Percentiles rank a stretch among this genome's conserved stretches.
Conservation (phyloP, 2,797 vertebrate genomes). For the Falco concolor region DNA sequence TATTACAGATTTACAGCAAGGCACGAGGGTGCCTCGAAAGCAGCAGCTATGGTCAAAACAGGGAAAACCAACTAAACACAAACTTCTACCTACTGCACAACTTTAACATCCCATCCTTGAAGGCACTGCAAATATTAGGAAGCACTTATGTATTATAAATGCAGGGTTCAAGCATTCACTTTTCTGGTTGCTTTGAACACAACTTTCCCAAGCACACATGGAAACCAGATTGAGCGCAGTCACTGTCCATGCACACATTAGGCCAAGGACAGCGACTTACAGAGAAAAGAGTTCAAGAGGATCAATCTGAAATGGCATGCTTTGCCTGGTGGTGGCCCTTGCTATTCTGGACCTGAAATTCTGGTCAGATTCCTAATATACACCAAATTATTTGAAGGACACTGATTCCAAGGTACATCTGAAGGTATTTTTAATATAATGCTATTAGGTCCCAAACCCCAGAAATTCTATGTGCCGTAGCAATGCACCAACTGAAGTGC, state of each 20-base stretch:
- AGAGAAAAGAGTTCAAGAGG: too few species aligned
- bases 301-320: background rate
- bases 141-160: background rate
- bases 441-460: background rate
- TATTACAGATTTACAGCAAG: background rate
- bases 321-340: background rate
- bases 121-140: background rate
- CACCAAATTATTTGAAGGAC: background rate
- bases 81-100: background rate
- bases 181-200: background rate
- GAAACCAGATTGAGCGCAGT: fast-evolving
- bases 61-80: background rate
- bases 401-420: background rate
- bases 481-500: background rate
- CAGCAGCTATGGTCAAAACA: background rate
- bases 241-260: too few species aligned
- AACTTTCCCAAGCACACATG: fast-evolving
- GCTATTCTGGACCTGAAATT: background rate
- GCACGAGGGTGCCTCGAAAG: background rate
- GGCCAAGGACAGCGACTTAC: background rate
- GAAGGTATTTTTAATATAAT: background rate
- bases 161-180: background rate
- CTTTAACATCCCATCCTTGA: background rate
- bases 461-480: background rate
- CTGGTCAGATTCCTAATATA: background rate